Base-by-base conservation (phyloP, 2,113 vertebrate species). In the Phocoena sinus region DNA sequence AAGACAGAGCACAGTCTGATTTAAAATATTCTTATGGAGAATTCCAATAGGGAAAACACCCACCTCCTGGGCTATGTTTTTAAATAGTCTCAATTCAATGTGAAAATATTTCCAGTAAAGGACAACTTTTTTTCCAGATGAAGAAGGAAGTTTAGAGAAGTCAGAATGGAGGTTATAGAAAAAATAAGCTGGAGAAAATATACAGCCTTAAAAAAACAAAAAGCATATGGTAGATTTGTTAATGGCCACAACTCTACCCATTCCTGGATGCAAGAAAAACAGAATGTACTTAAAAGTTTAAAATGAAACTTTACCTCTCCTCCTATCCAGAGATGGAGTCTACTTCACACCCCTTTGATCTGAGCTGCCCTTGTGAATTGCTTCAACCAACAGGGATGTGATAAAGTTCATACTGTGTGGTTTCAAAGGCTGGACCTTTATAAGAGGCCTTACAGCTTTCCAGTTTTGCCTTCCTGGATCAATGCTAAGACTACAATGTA, bases 1-100 rank as follows among this genome's bases (percentile, higher is more conserved):
- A 89, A 89, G 4, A 84, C 0, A 56, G 8, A 87, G 28, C 14
- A 96, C 15, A 87, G 47, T 47, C 56, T 88, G 65, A 71, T 63
- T 85, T 94, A 87, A 96, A 95, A 83, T 92, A 95, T 67, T 89
- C 60, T 82, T 82, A 89, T 9, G 18, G 7, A 62, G 33, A 86
- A 87, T 83, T 96, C 38, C 92, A 87, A 63, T 5, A 73, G 17
- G 0, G 21, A 36, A 93, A 96, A 80, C 36, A 91, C 2, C 26
- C 3, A 84, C 28, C 86, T 63, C 53, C 68, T 44, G 0, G 11
- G 50, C 36, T 76, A 28, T 26, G 18, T 89, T 96, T 92, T 74
- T 60, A 94, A 67, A 36, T 18, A 73, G 17, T 77, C 76, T 96
- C 47, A 90, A 63, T 74, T 95, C 14, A 74, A n/a, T 50, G 21